Base-by-base conservation (phyloP, 37 sponge, comb jelly and placozoan genomes). In the Geodia barretti region DNA sequence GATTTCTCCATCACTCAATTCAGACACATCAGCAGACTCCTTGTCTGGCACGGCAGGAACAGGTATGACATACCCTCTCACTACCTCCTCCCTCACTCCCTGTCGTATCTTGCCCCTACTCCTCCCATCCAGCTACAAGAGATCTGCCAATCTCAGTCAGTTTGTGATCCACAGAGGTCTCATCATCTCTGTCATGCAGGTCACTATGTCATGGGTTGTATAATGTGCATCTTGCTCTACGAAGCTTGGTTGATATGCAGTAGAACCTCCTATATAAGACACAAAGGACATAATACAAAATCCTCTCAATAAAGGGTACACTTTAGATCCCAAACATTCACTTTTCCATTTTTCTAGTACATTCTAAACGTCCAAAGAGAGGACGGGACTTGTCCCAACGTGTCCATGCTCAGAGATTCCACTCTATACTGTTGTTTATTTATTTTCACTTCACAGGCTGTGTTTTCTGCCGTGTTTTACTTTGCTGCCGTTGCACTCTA, bases 111-210 rank as follows among this genome's bases (percentile, higher is more conserved):
- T 41, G 24, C 26, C 9, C 8, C 72, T 2, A 25, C 1, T 77
- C 35, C 24, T 17, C 11, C 25, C 9, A 43, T 81, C 19, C 65
- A 97, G 97, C 73, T 97, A 97, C 75, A 97, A 97, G 74, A 47
- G 97, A 28, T 94, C 95, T 0, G 95, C 97, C 4, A 85, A 94
- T 36, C 83, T 97, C 29, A 91, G 95, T 81, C 97, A 97, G 83
- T 97, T 97, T 94, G 93, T 94, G 29, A 97, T 94, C 43, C 95
- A 97, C 88, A 75, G 97, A 72, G 95, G 97, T 26, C 85, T 97
- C 33, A 94, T 97, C 64, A 97, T 97, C 41, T 91, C 97, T n/a
- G 93, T 89, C 40, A 97, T 97, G 97, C 97, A 97, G 92, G 91
- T 90, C 32, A 28, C 20, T 23, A 64, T 64, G 65, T 19, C 65